Evolutionary conservation across 35 echinoderm and acorn worm species (phyloP), one percentile per base, ranked within the genome.

Genomic region (Apostichopus californicus): DNA sequence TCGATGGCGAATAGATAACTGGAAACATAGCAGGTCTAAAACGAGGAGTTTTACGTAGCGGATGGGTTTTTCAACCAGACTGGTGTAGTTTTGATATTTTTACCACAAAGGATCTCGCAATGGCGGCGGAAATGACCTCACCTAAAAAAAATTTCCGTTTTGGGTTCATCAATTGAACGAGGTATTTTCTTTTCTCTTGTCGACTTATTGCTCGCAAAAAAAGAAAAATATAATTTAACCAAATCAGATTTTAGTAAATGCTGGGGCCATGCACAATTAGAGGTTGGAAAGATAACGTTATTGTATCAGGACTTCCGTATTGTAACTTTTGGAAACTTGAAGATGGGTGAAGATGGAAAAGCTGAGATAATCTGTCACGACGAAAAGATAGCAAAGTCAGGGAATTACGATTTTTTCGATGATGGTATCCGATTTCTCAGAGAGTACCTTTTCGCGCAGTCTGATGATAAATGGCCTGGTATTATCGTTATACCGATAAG

Each of bases 181-280:
- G 23, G 80, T 17, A 83, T 83, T 55, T 83, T 83, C 28, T n/a
- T 83, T 57, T 83, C 80, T 17, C 55, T 83, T 15, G 52, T 83
- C 23, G 80, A 83, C 12, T 55, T 83, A 57, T 55, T 83, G 11
- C 80, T 83, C 6, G 53, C 24, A 12, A 57, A 55, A 54, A 20
- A 55, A 83, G 52, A 83, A 83, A 83, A 54, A 12, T 56, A n/a
- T 83, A n/a, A 55, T 26, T 13, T 83, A 5, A n/a, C 1, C 3
- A 52, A 83, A 17, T 83, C 80, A 56, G 53, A 83, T 18, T 55
- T 83, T 7, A 12, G 52, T 55, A 20, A 83, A 55, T 83, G 80
- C 15, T 83, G 80, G 80, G 80, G 80, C 17, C 55, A 55, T 83
- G 34, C 80, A 55, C 52, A 83, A 55, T 0, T 83, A 12, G 46